Evolutionary conservation across 2,113 vertebrate genomes (phyloP), one percentile per base, ranked within the genome.

Genomic region (Paraplagusia blochii): DNA sequence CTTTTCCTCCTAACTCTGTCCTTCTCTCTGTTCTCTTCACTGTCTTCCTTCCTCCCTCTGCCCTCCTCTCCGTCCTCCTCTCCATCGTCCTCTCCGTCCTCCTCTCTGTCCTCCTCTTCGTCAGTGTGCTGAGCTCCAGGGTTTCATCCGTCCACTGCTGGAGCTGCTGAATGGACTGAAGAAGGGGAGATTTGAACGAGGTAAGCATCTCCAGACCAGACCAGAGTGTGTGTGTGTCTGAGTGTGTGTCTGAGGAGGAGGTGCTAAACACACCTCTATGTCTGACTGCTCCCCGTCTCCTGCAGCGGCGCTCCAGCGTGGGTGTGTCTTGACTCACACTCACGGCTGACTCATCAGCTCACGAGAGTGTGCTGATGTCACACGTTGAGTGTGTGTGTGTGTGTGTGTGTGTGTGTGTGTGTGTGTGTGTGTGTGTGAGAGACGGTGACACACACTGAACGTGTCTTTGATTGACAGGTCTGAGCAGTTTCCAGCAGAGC

Each of bases 401-500:
- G n/a, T n/a, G n/a, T n/a, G n/a, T n/a, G n/a, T n/a, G n/a, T n/a
- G n/a, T n/a, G 15, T 14, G 11, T 45, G 33, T 38, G 39, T 1
- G 22, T 19, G 15, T 18, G 36, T 9, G 29, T 13, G 35, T 55
- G 49, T 50, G 38, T 18, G 48, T 33, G 39, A 34, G n/a, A 18
- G 39, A 3, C 39, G 35, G 51, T 43, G 34, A 5, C 11, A n/a
- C 1, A 19, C 12, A 5, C 9, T 16, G 53, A 52, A 80, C 71
- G n/a, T 77, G 60, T 74, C 70, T 82, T 69, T 86, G 76, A 85
- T 81, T 76, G 85, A 13, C 84, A 96, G 95, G 94, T 49, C 66
- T 97, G 55, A 96, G 91, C 80, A 93, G 89, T 80, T 95, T 98
- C 88, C 95, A 97, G 81, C 94, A 96, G 86, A 97, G 93, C 0